Evolutionary conservation across 2,888 invertebrate genomes (phyloP), one percentile per base, ranked within the genome.

Genomic region (Caenorhabditis doughertyi): DNA sequence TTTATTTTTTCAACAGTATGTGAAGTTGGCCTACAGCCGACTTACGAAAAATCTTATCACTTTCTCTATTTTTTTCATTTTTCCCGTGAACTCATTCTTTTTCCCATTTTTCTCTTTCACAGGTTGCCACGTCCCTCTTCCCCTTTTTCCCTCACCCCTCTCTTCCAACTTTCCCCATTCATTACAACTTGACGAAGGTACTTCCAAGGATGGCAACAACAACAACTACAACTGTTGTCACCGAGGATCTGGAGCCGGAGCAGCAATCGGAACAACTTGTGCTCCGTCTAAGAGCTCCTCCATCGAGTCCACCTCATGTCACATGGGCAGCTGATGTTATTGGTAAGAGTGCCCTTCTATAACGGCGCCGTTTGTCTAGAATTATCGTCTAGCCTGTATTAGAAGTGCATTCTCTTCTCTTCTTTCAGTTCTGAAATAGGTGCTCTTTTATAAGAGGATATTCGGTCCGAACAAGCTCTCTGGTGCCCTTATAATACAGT

Each of bases 301-400:
- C 53, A 1, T 23, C 76, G 5, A 72, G 72, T 27, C 84, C 73
- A 11, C 88, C 88, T 0, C 87, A 84, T 49, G 87, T 88, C 67
- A 88, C 88, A 13, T 88, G 87, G 86, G 87, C 87, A n/a, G 84
- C 68, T n/a, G 85, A 82, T 68, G 85, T 85, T 55, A 60, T 88
- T 76, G 88, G 88, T 88, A 23, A 39, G 51, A n/a, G n/a, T n/a
- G n/a, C n/a, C n/a, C n/a, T n/a, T n/a, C n/a, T n/a, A n/a, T n/a
- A n/a, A n/a, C n/a, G n/a, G n/a, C n/a, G n/a, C n/a, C n/a, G n/a
- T n/a, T n/a, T n/a, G n/a, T n/a, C n/a, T n/a, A n/a, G n/a, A n/a
- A n/a, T n/a, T n/a, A n/a, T n/a, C n/a, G n/a, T n/a, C n/a, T n/a
- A n/a, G n/a, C n/a, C n/a, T n/a, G n/a, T n/a, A n/a, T n/a, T n/a